These are phyloP conservation scores for Gallinago undulata DNA, from an alignment of 2,113 vertebrate genomes.

Conservation along the genomic window DNA sequence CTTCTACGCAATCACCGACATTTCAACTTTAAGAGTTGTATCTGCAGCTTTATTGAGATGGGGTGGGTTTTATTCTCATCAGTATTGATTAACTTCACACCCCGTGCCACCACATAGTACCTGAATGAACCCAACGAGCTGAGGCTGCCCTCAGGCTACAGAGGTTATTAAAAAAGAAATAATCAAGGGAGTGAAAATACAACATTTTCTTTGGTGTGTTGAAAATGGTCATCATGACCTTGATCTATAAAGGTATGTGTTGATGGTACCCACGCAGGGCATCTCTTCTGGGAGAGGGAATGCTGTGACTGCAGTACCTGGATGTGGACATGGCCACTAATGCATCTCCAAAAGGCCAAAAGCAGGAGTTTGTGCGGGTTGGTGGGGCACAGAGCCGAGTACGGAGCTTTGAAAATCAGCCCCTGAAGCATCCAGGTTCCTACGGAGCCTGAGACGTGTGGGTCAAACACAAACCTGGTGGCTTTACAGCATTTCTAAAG, in stretches of 20 bases:
- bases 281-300: not conserved
- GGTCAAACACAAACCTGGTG: not conserved
- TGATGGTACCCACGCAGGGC: too few species aligned
- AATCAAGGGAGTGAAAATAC: not conserved
- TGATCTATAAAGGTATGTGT: not conserved
- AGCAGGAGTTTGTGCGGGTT: not conserved
- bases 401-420: not conserved
- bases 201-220: not conserved
- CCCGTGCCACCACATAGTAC: not conserved
- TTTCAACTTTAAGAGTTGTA: not conserved
- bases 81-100: not conserved
- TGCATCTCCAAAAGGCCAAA: rapidly evolving
- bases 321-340: not conserved
- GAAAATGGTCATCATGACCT: not conserved
- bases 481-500: not conserved
- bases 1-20: not conserved
- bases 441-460: not conserved
- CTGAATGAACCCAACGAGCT: not conserved
- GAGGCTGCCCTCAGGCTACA: not conserved
- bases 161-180: not conserved
- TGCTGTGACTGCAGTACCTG: not conserved
- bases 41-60: not conserved
- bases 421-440: not conserved
- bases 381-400: too few species aligned
- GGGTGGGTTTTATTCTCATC: not conserved